phyloP scores from a whole-genome alignment of 2,113 vertebrate genomes.

The Addax nasomaculatus region DNA sequence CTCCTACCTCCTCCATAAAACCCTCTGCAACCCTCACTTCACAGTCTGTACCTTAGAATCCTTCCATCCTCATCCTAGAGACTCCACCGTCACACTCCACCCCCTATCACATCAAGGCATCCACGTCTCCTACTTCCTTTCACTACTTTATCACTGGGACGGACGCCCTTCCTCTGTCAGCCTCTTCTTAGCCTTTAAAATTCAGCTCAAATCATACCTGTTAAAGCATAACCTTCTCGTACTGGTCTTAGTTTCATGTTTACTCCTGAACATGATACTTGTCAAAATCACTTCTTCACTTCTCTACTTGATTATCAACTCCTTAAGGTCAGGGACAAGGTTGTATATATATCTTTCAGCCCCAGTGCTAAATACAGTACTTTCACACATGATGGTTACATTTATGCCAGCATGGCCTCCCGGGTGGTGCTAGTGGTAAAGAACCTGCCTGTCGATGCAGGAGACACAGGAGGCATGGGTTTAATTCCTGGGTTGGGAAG shows the following conservation, averaged over 20 bases:
- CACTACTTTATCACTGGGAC: no score
- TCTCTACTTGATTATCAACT: neutral
- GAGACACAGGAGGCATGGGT: neutral
- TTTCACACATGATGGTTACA: neutral
- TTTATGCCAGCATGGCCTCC: neutral
- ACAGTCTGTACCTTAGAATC: neutral
- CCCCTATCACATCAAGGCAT: rapidly evolving
- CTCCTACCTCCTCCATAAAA: neutral
- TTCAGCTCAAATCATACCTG: neutral
- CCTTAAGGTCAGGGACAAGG: neutral
- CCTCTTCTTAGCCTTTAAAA: neutral
- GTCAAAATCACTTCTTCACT: neutral
- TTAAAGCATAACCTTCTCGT: neutral
- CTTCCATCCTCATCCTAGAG: no score
- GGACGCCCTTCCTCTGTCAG: neutral
- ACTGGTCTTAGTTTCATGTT: neutral
- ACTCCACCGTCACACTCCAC: neutral
- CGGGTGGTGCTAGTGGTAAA: neutral
- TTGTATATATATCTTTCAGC: neutral
- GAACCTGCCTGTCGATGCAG: neutral
- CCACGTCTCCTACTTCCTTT: neutral
- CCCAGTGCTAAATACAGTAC: neutral
- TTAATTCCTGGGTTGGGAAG: neutral
- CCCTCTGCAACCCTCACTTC: neutral
- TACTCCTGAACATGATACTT: neutral